Conservation (phyloP, 2,888 invertebrate species). For the Lottia gigantea region DNA sequence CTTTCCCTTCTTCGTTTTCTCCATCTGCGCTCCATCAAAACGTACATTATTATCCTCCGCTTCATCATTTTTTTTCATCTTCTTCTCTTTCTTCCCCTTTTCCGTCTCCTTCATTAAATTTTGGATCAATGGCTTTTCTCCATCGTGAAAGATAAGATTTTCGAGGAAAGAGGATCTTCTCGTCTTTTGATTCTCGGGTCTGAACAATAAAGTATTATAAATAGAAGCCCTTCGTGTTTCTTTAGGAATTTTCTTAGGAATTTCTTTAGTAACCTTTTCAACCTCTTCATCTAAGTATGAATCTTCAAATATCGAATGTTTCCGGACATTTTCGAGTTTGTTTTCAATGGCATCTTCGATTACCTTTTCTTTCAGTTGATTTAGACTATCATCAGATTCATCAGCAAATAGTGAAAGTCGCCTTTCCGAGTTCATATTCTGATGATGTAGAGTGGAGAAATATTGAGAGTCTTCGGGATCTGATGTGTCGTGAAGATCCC, state of each 20-base stretch:
- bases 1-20: background rate
- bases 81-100: too few relatives aligned
- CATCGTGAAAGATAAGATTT: too few relatives aligned
- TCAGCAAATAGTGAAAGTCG: background rate
- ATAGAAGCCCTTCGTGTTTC: background rate
- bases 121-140: too few relatives aligned
- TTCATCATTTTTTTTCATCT: background rate
- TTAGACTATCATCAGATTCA: background rate
- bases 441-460: background rate
- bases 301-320: background rate
- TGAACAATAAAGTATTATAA: background rate
- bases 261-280: background rate
- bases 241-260: background rate
- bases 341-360: background rate
- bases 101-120: too few relatives aligned
- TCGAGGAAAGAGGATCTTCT: background rate
- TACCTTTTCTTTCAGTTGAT: background rate
- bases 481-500: too few relatives aligned
- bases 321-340: background rate
- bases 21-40: background rate
- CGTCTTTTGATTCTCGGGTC: background rate
- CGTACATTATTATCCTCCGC: background rate
- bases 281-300: background rate
- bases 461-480: background rate
- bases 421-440: background rate